A percentile compares a stretch with the other conserved stretches of the same genome.
Conservation (phyloP, 2,797 vertebrate species). For the Acanthis flammea region DNA sequence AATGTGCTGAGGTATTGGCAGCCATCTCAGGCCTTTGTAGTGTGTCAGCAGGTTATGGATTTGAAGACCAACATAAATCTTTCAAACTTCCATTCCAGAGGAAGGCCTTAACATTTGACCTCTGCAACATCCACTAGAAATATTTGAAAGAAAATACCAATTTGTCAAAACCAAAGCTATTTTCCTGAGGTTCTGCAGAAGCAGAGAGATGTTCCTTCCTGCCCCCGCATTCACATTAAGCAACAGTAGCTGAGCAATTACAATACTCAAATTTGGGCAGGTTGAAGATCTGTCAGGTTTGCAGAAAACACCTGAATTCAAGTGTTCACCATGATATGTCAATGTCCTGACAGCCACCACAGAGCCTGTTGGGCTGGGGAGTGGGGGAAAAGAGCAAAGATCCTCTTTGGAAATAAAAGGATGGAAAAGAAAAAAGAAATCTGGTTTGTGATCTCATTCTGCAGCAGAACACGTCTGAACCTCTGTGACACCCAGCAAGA, state of each 20-base stretch:
- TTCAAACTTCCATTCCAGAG: not conserved
- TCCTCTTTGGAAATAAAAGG: not conserved
- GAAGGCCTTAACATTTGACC: not conserved
- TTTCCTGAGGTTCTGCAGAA: not conserved
- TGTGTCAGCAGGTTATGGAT: not conserved
- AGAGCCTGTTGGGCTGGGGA: not conserved
- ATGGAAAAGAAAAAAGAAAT: not conserved
- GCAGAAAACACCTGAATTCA: not conserved
- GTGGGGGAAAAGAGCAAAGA: not conserved
- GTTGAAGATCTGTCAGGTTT: not conserved
- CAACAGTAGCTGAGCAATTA: not conserved
- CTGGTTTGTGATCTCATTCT: not conserved
- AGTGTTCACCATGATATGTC: not conserved
- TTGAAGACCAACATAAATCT: slow-evolving; percentile 4
- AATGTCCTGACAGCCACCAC: not conserved
- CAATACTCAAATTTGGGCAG: not conserved
- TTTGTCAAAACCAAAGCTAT: not conserved
- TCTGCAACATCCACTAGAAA: not conserved
- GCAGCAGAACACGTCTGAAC: not conserved
- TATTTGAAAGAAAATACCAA: not conserved
- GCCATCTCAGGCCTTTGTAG: not conserved
- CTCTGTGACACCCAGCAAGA: not conserved
- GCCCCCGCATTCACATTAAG: not conserved
- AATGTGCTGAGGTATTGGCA: slow-evolving; percentile 19
- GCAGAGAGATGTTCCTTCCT: not conserved